phyloP scores from a whole-genome alignment of 2,797 vertebrate species.

The Lepus oiostolus region DNA sequence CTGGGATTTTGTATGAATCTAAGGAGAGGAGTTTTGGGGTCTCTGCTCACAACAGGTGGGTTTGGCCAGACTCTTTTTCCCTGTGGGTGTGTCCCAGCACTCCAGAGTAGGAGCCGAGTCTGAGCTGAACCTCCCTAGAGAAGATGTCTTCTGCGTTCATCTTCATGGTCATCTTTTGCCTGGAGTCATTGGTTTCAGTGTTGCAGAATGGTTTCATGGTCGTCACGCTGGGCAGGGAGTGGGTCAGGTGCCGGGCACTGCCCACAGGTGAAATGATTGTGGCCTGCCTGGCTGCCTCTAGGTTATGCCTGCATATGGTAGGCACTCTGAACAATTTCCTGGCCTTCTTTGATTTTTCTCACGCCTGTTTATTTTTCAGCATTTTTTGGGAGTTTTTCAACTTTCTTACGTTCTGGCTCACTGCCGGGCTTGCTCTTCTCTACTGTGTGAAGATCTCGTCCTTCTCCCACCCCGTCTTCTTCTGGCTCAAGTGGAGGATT shows the following conservation, averaged over 20 bases:
- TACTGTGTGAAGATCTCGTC: constrained; percentile 81
- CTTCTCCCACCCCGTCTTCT: constrained; percentile 70
- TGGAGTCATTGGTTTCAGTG: constrained; percentile 19
- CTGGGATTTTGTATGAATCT: background rate
- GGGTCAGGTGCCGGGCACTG: accelerated
- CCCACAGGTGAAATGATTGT: background rate
- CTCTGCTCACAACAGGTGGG: background rate
- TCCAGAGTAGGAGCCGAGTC: background rate
- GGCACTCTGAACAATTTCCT: background rate
- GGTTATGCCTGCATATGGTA: constrained; percentile 41
- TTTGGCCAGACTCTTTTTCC: background rate
- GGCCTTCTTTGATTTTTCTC: background rate
- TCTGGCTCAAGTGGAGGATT: constrained; percentile 82
- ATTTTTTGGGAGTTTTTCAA: constrained; percentile 76
- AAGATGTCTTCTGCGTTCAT: background rate
- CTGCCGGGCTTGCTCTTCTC: constrained; percentile 74
- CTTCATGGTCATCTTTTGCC: constrained; percentile 32
- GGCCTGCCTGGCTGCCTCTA: background rate
- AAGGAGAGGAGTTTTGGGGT: background rate
- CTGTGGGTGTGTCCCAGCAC: background rate
- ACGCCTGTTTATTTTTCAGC: background rate
- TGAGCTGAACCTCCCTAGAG: background rate
- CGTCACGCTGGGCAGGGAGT: background rate
- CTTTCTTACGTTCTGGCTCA: constrained; percentile 75
- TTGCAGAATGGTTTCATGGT: constrained; percentile 62